Conservation (phyloP, 1,140 invertebrate genomes). For the Hyphantria cunea region DNA sequence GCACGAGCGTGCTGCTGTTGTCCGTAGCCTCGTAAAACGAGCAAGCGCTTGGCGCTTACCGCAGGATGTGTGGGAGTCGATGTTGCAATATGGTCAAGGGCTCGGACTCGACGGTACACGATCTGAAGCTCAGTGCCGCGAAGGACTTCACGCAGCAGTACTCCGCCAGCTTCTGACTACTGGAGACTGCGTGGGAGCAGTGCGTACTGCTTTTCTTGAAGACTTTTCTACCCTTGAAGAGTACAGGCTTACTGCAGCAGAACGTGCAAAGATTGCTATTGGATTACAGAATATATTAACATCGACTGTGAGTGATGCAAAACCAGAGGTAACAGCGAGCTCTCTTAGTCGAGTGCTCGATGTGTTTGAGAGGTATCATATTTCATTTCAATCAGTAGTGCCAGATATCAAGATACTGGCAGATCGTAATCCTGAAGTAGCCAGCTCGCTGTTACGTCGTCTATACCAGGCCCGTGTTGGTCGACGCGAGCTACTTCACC, state of each 20-base stretch:
- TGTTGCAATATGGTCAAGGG: constrained; percentile 47
- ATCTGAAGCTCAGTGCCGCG: constrained; percentile 38
- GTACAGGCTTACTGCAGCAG: constrained; percentile 45
- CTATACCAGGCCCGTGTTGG: constrained; percentile 44
- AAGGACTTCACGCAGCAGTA: constrained; percentile 56
- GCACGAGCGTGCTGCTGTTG: constrained; percentile 48
- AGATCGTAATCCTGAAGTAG: constrained; percentile 30
- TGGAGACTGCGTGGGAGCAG: constrained; percentile 17
- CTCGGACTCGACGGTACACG: constrained; percentile 49
- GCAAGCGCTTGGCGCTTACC: constrained; percentile 50
- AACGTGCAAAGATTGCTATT: constrained; percentile 36
- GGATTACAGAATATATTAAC: constrained; percentile 31
- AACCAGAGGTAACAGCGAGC: neutral
- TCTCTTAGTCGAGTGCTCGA: constrained; percentile 18
- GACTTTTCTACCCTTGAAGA: constrained; percentile 49
- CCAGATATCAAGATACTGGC: constrained; percentile 30
- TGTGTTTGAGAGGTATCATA: constrained; percentile 21
- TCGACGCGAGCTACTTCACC: constrained; percentile 45
- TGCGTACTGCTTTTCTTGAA: constrained; percentile 38
- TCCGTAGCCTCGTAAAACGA: constrained; percentile 55
- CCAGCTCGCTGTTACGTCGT: constrained; percentile 31
- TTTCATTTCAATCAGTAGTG: constrained; percentile 11
- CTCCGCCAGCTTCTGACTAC: constrained; percentile 42
- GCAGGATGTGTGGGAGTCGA: constrained; percentile 40
- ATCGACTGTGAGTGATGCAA: neutral